A percentile compares a stretch with the other conserved stretches of the same genome.
Conservation (phyloP, 2,888 invertebrate species). For the Gibbula magus region DNA sequence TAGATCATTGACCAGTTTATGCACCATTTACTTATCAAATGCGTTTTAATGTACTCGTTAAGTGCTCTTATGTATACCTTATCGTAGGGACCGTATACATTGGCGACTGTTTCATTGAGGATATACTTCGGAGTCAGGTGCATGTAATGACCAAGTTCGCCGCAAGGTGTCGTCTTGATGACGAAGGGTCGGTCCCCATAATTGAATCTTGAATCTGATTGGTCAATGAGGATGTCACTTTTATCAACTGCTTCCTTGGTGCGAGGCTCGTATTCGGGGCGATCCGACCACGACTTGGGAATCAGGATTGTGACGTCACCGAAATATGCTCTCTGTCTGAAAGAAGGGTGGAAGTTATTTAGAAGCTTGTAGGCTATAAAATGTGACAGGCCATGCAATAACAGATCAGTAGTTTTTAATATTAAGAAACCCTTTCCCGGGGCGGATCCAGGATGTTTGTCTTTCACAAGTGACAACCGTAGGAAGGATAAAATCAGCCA, state of each 20-base stretch:
- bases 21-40: too few relatives aligned
- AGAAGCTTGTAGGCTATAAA: too few relatives aligned
- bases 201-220: slow-evolving; percentile 64
- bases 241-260: slow-evolving; percentile 45
- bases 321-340: slow-evolving; percentile 74
- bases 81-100: slow-evolving; percentile 24
- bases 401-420: too few relatives aligned
- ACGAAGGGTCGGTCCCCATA: slow-evolving; percentile 26
- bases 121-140: slow-evolving; percentile 40
- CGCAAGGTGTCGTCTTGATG: slow-evolving; percentile 27
- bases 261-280: slow-evolving; percentile 35
- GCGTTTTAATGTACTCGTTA: too few relatives aligned
- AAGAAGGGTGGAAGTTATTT: too few relatives aligned
- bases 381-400: too few relatives aligned
- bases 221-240: slow-evolving; percentile 78
- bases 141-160: slow-evolving; percentile 33
- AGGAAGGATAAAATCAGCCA: too few relatives aligned
- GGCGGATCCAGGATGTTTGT: too few relatives aligned
- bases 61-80: slow-evolving; percentile 2
- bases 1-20: too few relatives aligned
- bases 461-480: too few relatives aligned
- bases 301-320: slow-evolving; percentile 79
- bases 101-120: slow-evolving; percentile 32
- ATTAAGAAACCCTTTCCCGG: too few relatives aligned
- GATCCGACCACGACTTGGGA: slow-evolving; percentile 79